Conservation (phyloP, 2,113 vertebrate genomes). For the Fregetta grallaria region DNA sequence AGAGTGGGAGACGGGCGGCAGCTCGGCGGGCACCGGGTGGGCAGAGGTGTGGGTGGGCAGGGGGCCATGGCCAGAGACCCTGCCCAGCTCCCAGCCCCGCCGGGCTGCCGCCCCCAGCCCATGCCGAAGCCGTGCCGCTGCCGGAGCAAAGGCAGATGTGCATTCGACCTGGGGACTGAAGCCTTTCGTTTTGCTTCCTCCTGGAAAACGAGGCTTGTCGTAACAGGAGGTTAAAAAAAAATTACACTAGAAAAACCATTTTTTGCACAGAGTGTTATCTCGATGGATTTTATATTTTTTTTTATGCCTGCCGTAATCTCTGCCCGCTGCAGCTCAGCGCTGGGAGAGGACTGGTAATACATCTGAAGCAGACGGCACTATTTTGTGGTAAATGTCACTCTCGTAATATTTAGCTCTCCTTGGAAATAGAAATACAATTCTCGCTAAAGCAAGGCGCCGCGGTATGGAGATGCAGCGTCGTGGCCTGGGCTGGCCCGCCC, state of each 20-base stretch:
- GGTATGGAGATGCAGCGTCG: rapidly evolving
- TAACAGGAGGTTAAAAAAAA: neutral
- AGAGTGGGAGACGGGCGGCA: neutral
- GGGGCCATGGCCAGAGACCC: neutral
- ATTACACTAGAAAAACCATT: neutral
- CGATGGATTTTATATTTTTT: neutral
- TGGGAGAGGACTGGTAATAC: neutral
- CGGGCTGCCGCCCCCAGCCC: neutral
- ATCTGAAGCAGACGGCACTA: neutral
- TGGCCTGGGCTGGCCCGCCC: neutral
- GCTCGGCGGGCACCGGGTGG: neutral
- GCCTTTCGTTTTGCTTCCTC: neutral
- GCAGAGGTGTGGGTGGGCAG: neutral
- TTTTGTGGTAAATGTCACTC: neutral
- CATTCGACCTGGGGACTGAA: rapidly evolving
- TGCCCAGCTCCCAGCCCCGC: neutral
- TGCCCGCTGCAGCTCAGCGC: neutral
- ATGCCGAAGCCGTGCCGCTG: neutral
- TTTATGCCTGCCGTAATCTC: neutral
- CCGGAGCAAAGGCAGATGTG: rapidly evolving
- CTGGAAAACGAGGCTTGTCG: neutral
- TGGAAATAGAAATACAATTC: neutral
- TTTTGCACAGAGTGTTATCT: neutral
- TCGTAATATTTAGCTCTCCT: neutral
- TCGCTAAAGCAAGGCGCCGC: rapidly evolving